These are phyloP conservation scores for Tiphia femorata DNA, from an alignment of 2,888 invertebrate species.

Conservation along the genomic window DNA sequence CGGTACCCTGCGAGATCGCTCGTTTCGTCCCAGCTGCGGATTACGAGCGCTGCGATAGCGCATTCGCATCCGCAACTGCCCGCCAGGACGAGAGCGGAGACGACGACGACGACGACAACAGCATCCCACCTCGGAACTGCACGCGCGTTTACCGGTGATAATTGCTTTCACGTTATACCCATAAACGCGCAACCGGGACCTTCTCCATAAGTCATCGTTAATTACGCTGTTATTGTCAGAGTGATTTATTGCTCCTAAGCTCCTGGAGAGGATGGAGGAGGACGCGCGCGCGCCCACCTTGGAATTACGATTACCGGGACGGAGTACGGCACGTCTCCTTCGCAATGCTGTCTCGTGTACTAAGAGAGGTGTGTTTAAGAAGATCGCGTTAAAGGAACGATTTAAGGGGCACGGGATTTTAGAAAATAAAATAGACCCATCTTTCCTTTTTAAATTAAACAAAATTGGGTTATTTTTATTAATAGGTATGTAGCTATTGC, in stretches of 20 bases:
- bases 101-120: not conserved
- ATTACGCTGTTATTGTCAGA: conserved; percentile 40
- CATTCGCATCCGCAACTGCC: not conserved
- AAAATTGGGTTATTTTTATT: too few species aligned
- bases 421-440: too few species aligned
- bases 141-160: conserved; percentile 26
- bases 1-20: not conserved
- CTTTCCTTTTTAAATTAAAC: too few species aligned
- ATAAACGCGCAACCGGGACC: conserved; percentile 16
- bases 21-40: not conserved
- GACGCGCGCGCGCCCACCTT: not conserved
- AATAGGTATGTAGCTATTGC: too few species aligned
- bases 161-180: conserved; percentile 35
- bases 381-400: too few species aligned
- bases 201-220: conserved; percentile 46
- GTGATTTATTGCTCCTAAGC: conserved; percentile 32
- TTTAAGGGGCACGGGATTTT: not conserved
- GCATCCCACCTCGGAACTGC: too few species aligned
- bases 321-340: not conserved
- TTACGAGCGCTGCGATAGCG: not conserved
- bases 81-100: not conserved
- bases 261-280: conserved; percentile 1
- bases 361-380: too few species aligned
- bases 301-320: not conserved
- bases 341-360: too few species aligned